Conservation (phyloP, 2,113 vertebrate genomes). For the Zosterops pallidus region DNA sequence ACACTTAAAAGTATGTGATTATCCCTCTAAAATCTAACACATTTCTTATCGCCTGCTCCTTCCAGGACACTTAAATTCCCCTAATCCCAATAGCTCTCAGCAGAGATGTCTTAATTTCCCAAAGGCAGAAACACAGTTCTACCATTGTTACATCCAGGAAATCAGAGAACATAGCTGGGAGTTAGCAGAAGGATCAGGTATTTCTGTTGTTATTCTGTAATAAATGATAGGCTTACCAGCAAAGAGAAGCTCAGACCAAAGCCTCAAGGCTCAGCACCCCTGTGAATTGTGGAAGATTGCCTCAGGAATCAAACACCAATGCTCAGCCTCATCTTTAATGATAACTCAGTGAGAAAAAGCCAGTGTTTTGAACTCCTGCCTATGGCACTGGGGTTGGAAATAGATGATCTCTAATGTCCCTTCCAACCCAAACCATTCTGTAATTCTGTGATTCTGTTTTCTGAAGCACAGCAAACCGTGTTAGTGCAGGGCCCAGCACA, state of each 20-base stretch:
- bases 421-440: neutral
- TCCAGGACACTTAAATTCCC: neutral
- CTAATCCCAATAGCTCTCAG: neutral
- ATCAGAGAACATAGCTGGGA: neutral
- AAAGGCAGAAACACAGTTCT: neutral
- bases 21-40: neutral
- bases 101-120: neutral
- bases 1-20: neutral
- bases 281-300: accelerated
- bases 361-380: neutral
- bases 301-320: neutral
- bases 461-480: neutral
- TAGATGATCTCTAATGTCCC: no score
- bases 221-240: neutral
- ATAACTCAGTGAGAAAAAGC: neutral
- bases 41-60: neutral
- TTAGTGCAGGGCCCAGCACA: no score
- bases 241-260: neutral
- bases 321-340: neutral
- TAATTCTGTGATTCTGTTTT: neutral
- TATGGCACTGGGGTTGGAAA: neutral
- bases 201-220: neutral
- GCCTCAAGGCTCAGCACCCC: neutral
- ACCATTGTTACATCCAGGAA: neutral
- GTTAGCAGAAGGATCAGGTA: neutral